Conservation (phyloP, 2,797 vertebrate species). For the Tolypeutes matacus region DNA sequence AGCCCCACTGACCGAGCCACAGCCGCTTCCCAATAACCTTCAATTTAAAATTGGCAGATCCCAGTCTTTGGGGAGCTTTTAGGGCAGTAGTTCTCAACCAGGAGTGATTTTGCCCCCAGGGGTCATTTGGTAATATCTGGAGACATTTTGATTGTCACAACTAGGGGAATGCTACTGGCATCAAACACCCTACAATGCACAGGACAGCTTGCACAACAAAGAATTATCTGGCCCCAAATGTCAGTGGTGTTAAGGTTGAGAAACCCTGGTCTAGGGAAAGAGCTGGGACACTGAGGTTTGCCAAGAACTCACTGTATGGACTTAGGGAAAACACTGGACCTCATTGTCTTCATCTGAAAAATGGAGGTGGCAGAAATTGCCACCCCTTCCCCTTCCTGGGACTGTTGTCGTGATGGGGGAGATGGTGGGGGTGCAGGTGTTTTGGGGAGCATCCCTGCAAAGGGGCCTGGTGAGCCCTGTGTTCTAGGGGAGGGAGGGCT, state of each 20-base stretch:
- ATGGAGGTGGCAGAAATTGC: not conserved
- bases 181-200: not conserved
- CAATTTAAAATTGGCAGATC: not conserved
- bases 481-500: not conserved
- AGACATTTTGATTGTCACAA: slow-evolving; percentile 23
- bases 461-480: not conserved
- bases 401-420: not conserved
- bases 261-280: not conserved
- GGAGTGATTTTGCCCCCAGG: not conserved
- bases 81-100: not conserved
- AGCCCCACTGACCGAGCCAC: too few relatives aligned
- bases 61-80: not conserved
- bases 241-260: not conserved
- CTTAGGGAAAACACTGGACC: not conserved
- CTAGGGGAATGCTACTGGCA: not conserved
- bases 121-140: not conserved
- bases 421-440: not conserved
- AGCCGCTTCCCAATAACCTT: too few relatives aligned
- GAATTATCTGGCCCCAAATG: not conserved
- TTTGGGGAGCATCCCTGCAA: not conserved
- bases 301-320: not conserved
- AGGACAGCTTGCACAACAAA: not conserved
- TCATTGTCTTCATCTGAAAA: not conserved
- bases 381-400: not conserved
- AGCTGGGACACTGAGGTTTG: not conserved